phyloP scores from a whole-genome alignment of 53 echinoderm and acorn worm genomes.

The Holothuria scabra region DNA sequence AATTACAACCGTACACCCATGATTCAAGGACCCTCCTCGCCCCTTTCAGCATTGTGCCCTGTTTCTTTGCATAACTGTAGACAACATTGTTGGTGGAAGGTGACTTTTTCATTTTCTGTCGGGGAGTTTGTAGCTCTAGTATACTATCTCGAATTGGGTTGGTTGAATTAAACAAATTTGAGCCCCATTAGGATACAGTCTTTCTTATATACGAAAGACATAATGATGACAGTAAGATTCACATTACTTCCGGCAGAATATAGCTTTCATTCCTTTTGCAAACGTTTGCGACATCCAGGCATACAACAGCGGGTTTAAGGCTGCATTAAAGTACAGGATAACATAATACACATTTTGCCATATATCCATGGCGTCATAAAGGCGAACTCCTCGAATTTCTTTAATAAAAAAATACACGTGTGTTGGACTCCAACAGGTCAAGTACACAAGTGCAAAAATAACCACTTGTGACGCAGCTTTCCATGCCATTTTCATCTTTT shows the following conservation, averaged over 20 bases:
- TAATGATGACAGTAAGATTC: no score
- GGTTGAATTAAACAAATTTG: no score
- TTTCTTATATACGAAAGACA: no score
- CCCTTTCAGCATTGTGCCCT: no score
- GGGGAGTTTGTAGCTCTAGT: no score
- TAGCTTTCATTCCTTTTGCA: not conserved
- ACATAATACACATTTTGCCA: not conserved
- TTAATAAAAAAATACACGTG: not conserved
- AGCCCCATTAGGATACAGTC: no score
- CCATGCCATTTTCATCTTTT: not conserved
- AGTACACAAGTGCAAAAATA: not conserved
- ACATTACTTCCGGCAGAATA: not conserved
- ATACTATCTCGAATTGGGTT: no score
- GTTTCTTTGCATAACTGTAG: no score
- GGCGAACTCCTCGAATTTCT: not conserved
- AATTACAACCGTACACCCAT: no score
- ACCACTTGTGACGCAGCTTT: constrained; percentile 14
- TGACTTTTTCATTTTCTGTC: no score
- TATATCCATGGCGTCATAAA: constrained; percentile 3
- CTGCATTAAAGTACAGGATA: constrained; percentile 2
- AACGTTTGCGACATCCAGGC: constrained; percentile 7
- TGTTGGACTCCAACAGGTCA: constrained; percentile 20
- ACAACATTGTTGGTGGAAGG: no score
- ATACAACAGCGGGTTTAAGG: constrained; percentile 20
- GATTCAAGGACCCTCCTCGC: no score